Evolutionary conservation across 2,797 vertebrate genomes (phyloP), one percentile per base, ranked within the genome.

Genomic region (Hydrolagus colliei): DNA sequence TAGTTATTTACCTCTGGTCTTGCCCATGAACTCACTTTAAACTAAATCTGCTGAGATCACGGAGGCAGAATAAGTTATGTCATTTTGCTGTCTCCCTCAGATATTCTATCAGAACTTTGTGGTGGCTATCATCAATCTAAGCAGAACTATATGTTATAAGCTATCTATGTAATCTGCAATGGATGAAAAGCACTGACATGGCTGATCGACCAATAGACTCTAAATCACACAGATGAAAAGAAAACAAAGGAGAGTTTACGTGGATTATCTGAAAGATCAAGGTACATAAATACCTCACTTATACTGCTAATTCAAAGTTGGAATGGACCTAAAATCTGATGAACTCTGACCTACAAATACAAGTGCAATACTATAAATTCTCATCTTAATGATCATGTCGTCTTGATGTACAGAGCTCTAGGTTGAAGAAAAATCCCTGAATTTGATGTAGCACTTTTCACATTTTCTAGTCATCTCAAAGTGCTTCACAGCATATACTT

Each of bases 171-270:
- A n/a, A 22, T 80, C 62, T 14, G 22, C 65, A 32, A 80, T 80
- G 12, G 22, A 62, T 27, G 18, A n/a, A 79, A 63, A 62, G 6
- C 12, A 79, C 76, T 61, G 59, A 22, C n/a, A 27, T 22, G 62
- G 61, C 59, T 8, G 59, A 63, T 61, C 10, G 59, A 63, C 59
- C 22, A n/a, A n/a, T 14, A 65, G 61, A 80, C 65, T 62, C 5
- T 80, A 80, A 80, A 80, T 65, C 77, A 80, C 22, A 65, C 52
- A 78, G 77, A n/a, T 80, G 77, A 80, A 32, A 62, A 80, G 22
- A 27, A 80, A 80, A 80, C 77, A 80, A 80, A 80, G 13, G 63
- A 13, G 13, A 74, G 77, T 63, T 65, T 65, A 63, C 61, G 22
- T 32, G 22, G 77, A 80, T 80, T 80, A 65, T 65, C 62, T 80